A percentile compares a stretch with the other conserved stretches of the same genome.
Conservation (phyloP, 2,113 vertebrate genomes). For the Holacanthus passer region DNA sequence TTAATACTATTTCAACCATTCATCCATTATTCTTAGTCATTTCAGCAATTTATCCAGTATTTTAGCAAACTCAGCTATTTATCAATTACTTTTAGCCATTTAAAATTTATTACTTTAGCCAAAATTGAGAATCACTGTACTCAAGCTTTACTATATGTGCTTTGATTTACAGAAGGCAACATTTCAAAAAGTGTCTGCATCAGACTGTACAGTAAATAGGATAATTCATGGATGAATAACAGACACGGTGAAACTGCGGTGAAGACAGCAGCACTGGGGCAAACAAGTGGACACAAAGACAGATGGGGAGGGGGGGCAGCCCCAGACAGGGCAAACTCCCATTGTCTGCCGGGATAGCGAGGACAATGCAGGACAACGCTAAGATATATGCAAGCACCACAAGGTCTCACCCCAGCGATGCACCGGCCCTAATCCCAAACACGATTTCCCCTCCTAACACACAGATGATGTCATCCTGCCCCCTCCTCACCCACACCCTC, state of each 20-base stretch:
- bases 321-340: conserved; percentile 65
- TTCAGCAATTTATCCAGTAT: background rate
- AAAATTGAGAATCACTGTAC: too few species aligned
- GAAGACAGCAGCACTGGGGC: conserved; percentile 46
- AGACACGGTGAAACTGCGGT: conserved; percentile 31
- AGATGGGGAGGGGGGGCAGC: conserved; percentile 9
- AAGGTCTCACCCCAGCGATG: conserved; percentile 68
- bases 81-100: too few species aligned
- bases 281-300: conserved; percentile 74
- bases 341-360: conserved; percentile 71
- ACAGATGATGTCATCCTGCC: conserved; percentile 76
- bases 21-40: background rate
- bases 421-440: conserved; percentile 71
- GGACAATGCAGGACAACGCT: conserved; percentile 69
- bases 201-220: conserved; percentile 36
- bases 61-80: background rate
- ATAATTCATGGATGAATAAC: conserved; percentile 39
- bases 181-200: conserved; percentile 11
- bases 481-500: conserved; percentile 1
- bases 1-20: background rate
- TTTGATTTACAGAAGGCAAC: conserved; percentile 10
- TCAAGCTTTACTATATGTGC: background rate
- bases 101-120: too few species aligned
- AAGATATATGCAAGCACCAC: conserved; percentile 61
- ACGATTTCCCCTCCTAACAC: conserved; percentile 63